Evolutionary conservation across 2,888 invertebrate species (phyloP).

Genomic region (Rhagophthalmus giganteus): DNA sequence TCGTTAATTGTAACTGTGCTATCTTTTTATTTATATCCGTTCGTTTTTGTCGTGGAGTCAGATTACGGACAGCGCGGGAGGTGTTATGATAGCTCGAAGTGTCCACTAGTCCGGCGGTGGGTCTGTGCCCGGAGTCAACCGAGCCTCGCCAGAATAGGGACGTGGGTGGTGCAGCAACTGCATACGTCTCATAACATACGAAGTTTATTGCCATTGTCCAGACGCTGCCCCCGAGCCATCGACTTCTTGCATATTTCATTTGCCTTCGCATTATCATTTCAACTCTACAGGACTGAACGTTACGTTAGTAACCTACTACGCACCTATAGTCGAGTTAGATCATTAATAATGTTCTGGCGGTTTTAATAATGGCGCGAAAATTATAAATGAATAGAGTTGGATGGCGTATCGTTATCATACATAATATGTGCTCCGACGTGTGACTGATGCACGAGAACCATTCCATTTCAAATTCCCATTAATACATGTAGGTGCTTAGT

Average conservation of each 20-base stretch:
- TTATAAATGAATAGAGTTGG: conserved; percentile 3
- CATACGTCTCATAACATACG: conserved; percentile 38
- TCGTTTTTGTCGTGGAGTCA: conserved; percentile 22
- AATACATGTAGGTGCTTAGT: no score
- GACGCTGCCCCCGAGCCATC: conserved; percentile 34
- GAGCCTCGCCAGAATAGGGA: conserved; percentile 18
- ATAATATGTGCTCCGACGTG: conserved; percentile 1
- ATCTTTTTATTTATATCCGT: conserved; percentile 19
- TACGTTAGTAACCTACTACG: conserved; percentile 19
- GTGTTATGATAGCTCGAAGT: conserved; percentile 22
- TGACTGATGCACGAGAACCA: conserved; percentile 5
- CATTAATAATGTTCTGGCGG: conserved; percentile 12
- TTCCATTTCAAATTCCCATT: not conserved
- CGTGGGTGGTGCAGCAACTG: conserved; percentile 38
- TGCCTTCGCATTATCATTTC: conserved; percentile 35
- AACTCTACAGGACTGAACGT: conserved; percentile 17
- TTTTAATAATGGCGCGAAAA: conserved; percentile 16
- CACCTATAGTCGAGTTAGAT: conserved; percentile 4
- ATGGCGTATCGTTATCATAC: conserved; percentile 8
- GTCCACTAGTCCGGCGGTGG: conserved; percentile 9
- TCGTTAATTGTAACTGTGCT: conserved; percentile 18
- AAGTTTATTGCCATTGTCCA: conserved; percentile 33
- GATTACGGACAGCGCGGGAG: conserved; percentile 24
- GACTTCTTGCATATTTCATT: conserved; percentile 37
- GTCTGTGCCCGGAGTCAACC: conserved; percentile 11